Conservation (phyloP, 92 coral and sea anemone genomes). For the Nematostella vectensis region DNA sequence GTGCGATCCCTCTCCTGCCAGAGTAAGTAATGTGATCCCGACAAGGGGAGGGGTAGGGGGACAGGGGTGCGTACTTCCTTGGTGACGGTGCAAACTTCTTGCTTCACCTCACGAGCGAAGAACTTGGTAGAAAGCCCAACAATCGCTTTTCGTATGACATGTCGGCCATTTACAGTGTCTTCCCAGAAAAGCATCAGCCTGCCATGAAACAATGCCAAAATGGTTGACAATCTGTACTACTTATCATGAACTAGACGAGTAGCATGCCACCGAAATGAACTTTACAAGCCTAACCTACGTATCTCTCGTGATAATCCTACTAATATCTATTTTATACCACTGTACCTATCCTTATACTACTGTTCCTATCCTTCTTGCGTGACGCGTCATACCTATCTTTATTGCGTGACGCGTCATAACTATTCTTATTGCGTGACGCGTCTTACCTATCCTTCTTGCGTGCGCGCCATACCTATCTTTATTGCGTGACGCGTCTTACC, state of each 20-base stretch:
- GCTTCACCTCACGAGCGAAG: slow-evolving; percentile 25
- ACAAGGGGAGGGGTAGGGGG: slow-evolving; percentile 51
- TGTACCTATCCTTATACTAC: background rate
- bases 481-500: background rate
- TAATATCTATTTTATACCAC: no score
- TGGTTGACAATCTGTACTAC: no score
- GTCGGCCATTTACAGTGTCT: slow-evolving; percentile 49
- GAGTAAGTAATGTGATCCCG: slow-evolving; percentile 59
- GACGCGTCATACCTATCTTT: no score
- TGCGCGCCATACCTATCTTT: background rate
- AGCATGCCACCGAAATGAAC: no score
- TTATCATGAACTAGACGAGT: no score
- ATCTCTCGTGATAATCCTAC: no score
- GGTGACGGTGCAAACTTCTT: slow-evolving; percentile 38
- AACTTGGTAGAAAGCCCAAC: slow-evolving; percentile 30
- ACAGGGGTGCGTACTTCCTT: slow-evolving; percentile 59
- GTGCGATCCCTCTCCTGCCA: slow-evolving; percentile 67
- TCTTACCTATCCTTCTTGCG: no score
- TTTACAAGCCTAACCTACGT: no score
- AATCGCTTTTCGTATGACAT: slow-evolving; percentile 43
- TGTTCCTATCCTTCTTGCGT: slow-evolving; percentile 21
- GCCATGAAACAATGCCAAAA: no score
- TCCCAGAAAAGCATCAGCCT: slow-evolving; percentile 93
- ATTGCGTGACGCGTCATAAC: no score
- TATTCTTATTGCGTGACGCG: no score